Percentiles rank a stretch among this genome's conserved stretches.
phyloP scores from a whole-genome alignment of 2,113 vertebrate species.

The Dryoscopus gambensis region DNA sequence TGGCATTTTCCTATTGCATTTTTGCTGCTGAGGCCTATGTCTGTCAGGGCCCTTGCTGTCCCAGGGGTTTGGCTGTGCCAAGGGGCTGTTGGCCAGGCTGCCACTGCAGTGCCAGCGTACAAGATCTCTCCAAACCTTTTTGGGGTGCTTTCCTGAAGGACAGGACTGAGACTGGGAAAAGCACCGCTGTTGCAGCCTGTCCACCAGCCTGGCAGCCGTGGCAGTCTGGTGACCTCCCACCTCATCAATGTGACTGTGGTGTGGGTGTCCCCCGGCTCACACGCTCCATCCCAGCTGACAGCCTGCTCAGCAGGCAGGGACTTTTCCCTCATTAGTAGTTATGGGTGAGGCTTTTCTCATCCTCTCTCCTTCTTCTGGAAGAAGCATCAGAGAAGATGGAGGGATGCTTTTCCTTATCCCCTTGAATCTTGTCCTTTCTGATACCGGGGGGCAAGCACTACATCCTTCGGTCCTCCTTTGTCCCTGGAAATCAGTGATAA shows the following conservation, averaged over 20 bases:
- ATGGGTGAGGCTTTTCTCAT: background rate
- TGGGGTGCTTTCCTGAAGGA: background rate
- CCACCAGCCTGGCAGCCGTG: background rate
- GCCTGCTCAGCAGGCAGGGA: background rate
- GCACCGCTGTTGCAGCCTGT: rapidly evolving
- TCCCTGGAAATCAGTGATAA: background rate
- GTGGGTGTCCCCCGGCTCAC: background rate
- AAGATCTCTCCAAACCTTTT: background rate
- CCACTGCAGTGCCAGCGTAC: background rate
- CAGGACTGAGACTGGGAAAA: background rate
- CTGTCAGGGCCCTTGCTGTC: background rate
- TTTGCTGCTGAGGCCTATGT: background rate
- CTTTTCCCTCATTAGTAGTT: background rate
- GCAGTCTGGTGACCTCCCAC: background rate
- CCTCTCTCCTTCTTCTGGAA: background rate
- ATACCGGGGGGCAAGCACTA: background rate
- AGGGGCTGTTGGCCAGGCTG: background rate
- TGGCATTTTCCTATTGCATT: background rate
- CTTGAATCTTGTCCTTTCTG: background rate
- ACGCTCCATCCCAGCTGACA: background rate
- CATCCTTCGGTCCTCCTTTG: background rate
- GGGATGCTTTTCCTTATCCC: background rate
- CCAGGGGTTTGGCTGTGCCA: background rate
- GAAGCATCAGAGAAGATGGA: background rate
- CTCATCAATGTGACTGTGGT: background rate